Base-by-base conservation (phyloP, 1,140 invertebrate species). In the Caenorhabditis briggsae region DNA sequence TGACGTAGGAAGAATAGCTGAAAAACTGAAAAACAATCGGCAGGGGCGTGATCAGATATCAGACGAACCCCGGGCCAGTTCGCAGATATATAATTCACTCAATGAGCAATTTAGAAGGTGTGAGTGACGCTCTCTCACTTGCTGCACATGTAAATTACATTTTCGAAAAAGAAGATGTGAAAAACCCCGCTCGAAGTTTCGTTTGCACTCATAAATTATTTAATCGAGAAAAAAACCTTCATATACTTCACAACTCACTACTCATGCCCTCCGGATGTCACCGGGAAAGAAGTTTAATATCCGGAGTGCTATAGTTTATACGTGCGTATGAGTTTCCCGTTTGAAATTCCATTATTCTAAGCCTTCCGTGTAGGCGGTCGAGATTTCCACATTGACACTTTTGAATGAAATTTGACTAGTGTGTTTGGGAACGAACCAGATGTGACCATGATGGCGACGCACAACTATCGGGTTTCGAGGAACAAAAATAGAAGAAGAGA, bases 371-470 rank as follows among this genome's bases (percentile, higher is more conserved):
- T 78, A 41, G 70, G 70, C 70, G 70, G 33, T 25, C n/a, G 56
- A 41, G 64, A 46, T 70, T 70, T 50, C 20, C 46, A 78, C 70
- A 50, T 78, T 78, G 43, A 78, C 70, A 70, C 64, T 70, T 78
- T 53, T 50, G 20, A 78, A 78, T 78, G 70, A 78, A 78, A 78
- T 78, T 78, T 78, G 70, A 78, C 70, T 78, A 78, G 33, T 33
- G 33, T 78, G 64, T 78, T 50, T 50, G 70, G 16, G 70, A 78
- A 78, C 70, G 70, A 78, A 78, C 70, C 70, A 78, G 46, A 78
- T 78, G 70, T 78, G 43, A 50, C 70, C 70, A 61, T 78, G 70
- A 78, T 78, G 70, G 46, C 18, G 50, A n/a, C 12, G 46, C 48
- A 61, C 23, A 50, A 20, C 59, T 78, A 78, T 78, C 46, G 20